Percentiles rank a stretch among this genome's conserved stretches.
Conservation (phyloP, 30 jellyfish, hydroid and myxozoan genomes). For the Euphysa ruthae region DNA sequence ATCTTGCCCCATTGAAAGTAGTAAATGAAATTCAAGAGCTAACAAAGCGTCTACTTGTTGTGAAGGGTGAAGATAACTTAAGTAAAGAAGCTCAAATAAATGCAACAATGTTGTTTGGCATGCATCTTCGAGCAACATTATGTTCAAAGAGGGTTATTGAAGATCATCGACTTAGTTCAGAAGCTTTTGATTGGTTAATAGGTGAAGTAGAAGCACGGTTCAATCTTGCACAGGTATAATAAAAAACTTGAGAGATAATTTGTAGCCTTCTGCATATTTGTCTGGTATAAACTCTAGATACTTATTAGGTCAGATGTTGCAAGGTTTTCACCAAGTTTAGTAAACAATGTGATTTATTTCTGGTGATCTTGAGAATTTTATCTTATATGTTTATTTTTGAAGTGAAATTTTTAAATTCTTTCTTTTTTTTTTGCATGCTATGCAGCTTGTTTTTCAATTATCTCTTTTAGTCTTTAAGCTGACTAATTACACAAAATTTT, state of each 20-base stretch:
- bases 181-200: constrained; percentile 89
- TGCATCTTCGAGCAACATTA: constrained; percentile 62
- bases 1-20: constrained; percentile 74
- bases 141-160: constrained; percentile 75
- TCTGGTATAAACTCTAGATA: too few relatives aligned
- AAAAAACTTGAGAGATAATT: neutral
- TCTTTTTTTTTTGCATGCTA: too few relatives aligned
- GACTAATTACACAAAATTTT: too few relatives aligned
- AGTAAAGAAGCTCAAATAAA: constrained; percentile 92
- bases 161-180: constrained; percentile 61
- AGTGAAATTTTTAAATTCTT: too few relatives aligned
- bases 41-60: constrained; percentile 60
- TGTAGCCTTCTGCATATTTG: too few relatives aligned
- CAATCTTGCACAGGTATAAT: constrained; percentile 81
- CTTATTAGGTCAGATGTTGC: too few relatives aligned
- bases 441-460: too few relatives aligned
- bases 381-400: too few relatives aligned
- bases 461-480: too few relatives aligned
- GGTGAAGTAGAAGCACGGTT: constrained; percentile 99
- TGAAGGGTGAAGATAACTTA: constrained; percentile 82
- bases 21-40: constrained; percentile 56
- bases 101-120: constrained; percentile 83
- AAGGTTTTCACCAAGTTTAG: too few relatives aligned
- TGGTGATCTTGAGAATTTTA: too few relatives aligned
- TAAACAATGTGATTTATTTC: too few relatives aligned